These are phyloP conservation scores for Scrobipalpa costella DNA, from an alignment of 2,888 invertebrate species.

Conservation along the genomic window DNA sequence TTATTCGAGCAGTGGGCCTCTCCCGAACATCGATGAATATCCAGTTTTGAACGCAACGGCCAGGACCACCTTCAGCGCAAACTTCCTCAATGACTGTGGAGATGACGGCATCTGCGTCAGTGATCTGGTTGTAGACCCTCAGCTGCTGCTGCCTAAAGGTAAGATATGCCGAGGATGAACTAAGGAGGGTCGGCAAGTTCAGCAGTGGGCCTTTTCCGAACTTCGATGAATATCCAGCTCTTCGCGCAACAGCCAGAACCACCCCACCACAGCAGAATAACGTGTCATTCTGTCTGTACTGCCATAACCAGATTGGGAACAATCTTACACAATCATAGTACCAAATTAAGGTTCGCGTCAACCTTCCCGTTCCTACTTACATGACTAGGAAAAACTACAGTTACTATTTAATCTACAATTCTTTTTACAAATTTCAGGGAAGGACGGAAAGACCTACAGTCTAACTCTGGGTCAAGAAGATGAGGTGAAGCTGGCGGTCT, in stretches of 20 bases:
- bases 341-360: too few relatives aligned
- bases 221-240: too few relatives aligned
- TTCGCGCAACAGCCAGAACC: too few relatives aligned
- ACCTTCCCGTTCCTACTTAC: too few relatives aligned
- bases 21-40: constrained; percentile 88
- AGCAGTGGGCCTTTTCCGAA: too few relatives aligned
- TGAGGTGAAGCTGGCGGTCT: constrained; percentile 88
- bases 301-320: too few relatives aligned
- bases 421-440: constrained; percentile 52
- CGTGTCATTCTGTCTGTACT: too few relatives aligned
- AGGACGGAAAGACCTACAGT: constrained; percentile 69
- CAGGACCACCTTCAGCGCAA: constrained; percentile 89
- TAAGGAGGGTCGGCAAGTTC: too few relatives aligned
- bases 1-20: constrained; percentile 71
- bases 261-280: too few relatives aligned
- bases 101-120: constrained; percentile 93
- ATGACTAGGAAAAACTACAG: background rate
- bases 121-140: constrained; percentile 85
- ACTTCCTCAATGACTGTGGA: constrained; percentile 96
- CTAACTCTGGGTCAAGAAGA: constrained; percentile 87
- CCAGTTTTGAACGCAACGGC: constrained; percentile 96
- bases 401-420: too few relatives aligned
- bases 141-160: constrained; percentile 82
- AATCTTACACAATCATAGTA: too few relatives aligned
- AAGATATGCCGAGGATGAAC: too few relatives aligned